These are phyloP conservation scores for Nomada hirtipes DNA, from an alignment of 2,888 invertebrate species.

Conservation along the genomic window DNA sequence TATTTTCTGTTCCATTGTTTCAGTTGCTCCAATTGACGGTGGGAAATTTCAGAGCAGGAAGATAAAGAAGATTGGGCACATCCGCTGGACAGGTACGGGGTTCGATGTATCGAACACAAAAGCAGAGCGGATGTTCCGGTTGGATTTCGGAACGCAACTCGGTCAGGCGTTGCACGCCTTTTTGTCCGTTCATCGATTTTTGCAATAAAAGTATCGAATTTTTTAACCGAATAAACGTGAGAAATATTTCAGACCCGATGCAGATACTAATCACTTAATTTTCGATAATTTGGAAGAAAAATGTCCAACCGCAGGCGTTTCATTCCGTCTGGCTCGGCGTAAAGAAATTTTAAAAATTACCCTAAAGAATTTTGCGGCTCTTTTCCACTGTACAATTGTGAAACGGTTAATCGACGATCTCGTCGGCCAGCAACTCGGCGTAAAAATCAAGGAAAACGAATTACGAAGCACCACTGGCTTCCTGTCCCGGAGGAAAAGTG, in stretches of 20 bases:
- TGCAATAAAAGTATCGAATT: slow-evolving; percentile 14
- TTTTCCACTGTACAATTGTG: background rate
- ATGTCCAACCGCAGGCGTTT: background rate
- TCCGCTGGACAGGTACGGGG: slow-evolving; percentile 47
- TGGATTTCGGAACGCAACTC: slow-evolving; percentile 67
- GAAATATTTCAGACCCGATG: too few relatives aligned
- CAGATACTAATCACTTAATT: too few relatives aligned
- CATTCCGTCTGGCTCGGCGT: background rate
- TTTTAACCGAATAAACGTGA: background rate
- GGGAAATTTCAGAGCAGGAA: background rate
- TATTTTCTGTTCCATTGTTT: background rate
- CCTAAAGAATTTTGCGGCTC: background rate
- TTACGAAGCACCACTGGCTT: slow-evolving; percentile 25
- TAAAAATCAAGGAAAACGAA: slow-evolving; percentile 45
- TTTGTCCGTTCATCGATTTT: slow-evolving; percentile 25
- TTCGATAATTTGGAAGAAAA: too few relatives aligned
- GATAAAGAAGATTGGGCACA: slow-evolving; percentile 26
- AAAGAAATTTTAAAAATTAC: background rate
- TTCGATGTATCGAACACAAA: slow-evolving; percentile 54
- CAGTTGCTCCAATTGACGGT: background rate
- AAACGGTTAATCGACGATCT: slow-evolving; percentile 40
- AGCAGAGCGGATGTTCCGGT: slow-evolving; percentile 65
- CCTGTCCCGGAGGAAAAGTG: slow-evolving; percentile 44
- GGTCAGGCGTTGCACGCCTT: slow-evolving; percentile 70
- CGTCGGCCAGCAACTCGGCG: slow-evolving; percentile 4